Evolutionary conservation across 2,888 invertebrate genomes (phyloP).

Genomic region (Morpho helenor): DNA sequence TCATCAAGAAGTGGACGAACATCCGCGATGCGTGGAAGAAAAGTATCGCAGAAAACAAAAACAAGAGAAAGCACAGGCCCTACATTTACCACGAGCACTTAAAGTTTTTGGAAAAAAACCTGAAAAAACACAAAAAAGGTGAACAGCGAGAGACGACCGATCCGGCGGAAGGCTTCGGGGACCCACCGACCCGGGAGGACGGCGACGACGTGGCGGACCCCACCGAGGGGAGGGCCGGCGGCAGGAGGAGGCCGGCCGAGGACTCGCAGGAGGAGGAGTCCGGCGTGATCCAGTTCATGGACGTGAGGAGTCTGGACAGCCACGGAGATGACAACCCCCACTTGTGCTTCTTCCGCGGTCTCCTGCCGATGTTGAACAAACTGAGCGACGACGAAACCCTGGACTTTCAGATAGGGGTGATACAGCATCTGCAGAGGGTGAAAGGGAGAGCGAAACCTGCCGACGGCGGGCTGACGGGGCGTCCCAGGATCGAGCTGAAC

Average conservation of each 20-base stretch:
- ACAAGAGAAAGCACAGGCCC: constrained; percentile 1
- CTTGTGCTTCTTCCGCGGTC: constrained; percentile 10
- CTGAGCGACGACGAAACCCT: constrained; percentile 14
- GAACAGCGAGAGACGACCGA: not conserved
- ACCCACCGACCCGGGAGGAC: not conserved
- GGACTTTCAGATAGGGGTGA: constrained; percentile 16
- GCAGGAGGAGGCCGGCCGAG: not conserved
- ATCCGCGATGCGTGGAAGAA: constrained; percentile 18
- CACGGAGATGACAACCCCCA: constrained; percentile 6
- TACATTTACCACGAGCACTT: constrained; percentile 12
- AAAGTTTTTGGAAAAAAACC: constrained; percentile 15
- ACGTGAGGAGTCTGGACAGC: not conserved
- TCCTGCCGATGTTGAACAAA: constrained; percentile 10
- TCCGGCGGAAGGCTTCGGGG: not conserved
- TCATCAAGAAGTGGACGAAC: constrained; percentile 19
- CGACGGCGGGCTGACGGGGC: too few species aligned
- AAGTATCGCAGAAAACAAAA: not conserved
- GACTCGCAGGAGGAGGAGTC: not conserved
- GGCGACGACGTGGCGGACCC: not conserved
- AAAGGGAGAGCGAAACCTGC: not conserved
- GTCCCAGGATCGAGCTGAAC: not conserved
- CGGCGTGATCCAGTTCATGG: not conserved
- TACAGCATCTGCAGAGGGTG: constrained; percentile 8
- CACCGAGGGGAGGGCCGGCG: not conserved
- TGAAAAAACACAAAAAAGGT: not conserved